Evolutionary conservation across 2,797 vertebrate genomes (phyloP), one percentile per base, ranked within the genome.

Genomic region (Enteromius anoplus): DNA sequence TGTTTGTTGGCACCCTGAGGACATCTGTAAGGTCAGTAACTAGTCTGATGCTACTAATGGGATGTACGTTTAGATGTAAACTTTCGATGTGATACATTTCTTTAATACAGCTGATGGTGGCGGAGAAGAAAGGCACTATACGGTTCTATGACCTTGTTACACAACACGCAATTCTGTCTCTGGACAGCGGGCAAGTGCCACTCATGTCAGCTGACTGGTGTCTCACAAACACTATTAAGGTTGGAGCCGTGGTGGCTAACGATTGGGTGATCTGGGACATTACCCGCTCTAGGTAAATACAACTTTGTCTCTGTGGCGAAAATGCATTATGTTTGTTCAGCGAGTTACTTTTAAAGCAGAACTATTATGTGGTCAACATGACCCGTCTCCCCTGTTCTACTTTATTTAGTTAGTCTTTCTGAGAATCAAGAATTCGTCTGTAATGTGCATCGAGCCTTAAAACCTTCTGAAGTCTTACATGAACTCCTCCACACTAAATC

Each of bases 261-360:
- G 96, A 99, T 91, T 99, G 98, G 98, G 87, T 98, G 83, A 96
- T 99, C 89, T 99, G 98, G 98, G 97, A 99, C 86, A 97, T 98
- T 81, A 95, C 97, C 60, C 93, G 94, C 51, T 99, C 97, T 90
- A 99, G 98, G 98, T 99, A 92, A 90, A 69, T 75, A 60, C 7
- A 19, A 5, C 0, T 34, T 55, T 19, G 34, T 40, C 14, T 53
- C 17, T 70, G 21, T 23, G 49, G 17, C 19, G 3, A 23, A 45
- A 14, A 8, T 55, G 26, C 29, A 55, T 45, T 66, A 29, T 65
- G n/a, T 71, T 40, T 47, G 23, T 53, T 15, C 19, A 37, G 62
- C 14, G 42, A 26, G 21, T 17, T 51, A 19, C 40, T 64, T 51
- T 53, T 53, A 34, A 23, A 34, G 8, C 21, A 60, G 15, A 58